A percentile compares a stretch with the other conserved stretches of the same genome.
These are phyloP conservation scores for Sebastiscus albofasciatus DNA, from an alignment of 2,797 vertebrate genomes.

Conservation along the genomic window DNA sequence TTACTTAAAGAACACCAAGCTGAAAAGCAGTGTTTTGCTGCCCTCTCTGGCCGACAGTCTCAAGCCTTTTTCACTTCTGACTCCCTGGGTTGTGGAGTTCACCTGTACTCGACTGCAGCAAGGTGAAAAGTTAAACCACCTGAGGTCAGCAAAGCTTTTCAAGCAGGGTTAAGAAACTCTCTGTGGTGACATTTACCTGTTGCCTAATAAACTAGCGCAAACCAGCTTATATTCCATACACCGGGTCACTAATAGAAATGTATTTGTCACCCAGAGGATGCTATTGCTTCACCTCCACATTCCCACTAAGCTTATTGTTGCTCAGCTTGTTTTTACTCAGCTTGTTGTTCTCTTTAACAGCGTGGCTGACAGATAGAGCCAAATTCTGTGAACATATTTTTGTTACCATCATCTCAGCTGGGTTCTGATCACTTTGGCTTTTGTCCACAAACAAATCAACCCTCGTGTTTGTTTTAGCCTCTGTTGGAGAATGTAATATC, in stretches of 20 bases:
- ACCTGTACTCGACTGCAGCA: not conserved
- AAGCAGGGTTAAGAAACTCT: not conserved
- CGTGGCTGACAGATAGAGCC: constrained; percentile 23
- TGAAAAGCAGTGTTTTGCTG: not conserved
- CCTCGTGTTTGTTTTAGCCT: constrained; percentile 28
- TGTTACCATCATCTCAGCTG: constrained; percentile 44
- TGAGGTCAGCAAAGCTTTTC: not conserved
- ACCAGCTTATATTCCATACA: not conserved
- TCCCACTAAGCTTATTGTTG: not conserved
- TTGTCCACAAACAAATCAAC: constrained; percentile 56
- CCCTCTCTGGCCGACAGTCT: not conserved
- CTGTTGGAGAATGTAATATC: constrained; percentile 23
- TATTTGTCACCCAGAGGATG: not conserved
- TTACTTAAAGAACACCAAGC: not conserved
- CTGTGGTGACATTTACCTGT: not conserved
- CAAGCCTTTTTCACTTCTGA: not conserved
- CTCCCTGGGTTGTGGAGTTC: not conserved
- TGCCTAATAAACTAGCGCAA: not conserved
- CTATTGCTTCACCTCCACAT: not conserved
- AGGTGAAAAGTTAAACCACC: not conserved
- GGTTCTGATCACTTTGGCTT: constrained; percentile 55
- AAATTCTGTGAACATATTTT: constrained; percentile 52
- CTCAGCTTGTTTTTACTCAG: constrained; percentile 10
- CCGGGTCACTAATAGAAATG: not conserved
- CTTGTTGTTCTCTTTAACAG: constrained; percentile 18